These are phyloP conservation scores for Aphaenogaster rudis DNA, from an alignment of 1,140 invertebrate species.

Conservation along the genomic window DNA sequence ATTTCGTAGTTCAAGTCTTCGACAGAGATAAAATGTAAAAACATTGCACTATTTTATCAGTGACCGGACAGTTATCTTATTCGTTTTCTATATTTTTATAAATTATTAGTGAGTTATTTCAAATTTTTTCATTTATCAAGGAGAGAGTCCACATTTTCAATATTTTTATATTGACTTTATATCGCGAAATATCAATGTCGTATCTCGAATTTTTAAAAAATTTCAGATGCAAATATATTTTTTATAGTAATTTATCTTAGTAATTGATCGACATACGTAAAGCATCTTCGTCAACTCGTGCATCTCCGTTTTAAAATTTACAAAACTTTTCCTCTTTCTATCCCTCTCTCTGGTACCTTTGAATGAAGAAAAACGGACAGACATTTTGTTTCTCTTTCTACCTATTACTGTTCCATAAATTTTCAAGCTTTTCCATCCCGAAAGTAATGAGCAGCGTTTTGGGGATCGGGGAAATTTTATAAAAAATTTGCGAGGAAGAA, in stretches of 20 bases:
- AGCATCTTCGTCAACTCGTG: neutral
- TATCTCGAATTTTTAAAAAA: neutral
- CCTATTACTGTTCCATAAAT: neutral
- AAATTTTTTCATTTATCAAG: conserved; percentile 5
- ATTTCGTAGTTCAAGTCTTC: neutral
- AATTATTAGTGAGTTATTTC: conserved; percentile 3
- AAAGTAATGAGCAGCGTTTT: conserved; percentile 1
- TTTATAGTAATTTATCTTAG: neutral
- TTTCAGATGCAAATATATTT: neutral
- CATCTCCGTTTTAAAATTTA: neutral
- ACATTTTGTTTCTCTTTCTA: neutral
- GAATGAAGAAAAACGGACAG: neutral
- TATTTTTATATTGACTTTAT: neutral
- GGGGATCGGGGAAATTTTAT: neutral
- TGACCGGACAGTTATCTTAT: neutral
- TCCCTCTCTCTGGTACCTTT: neutral
- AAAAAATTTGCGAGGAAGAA: neutral
- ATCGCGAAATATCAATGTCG: neutral
- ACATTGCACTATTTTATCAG: conserved; percentile 20
- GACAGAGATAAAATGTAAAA: conserved; percentile 36
- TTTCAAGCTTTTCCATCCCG: neutral
- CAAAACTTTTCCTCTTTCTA: neutral
- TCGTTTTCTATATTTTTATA: conserved; percentile 4
- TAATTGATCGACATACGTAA: neutral
- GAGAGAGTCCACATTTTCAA: neutral